Percentiles rank a stretch among this genome's conserved stretches.
phyloP scores from a whole-genome alignment of 2,888 invertebrate species.

The Uropetala carovei region DNA sequence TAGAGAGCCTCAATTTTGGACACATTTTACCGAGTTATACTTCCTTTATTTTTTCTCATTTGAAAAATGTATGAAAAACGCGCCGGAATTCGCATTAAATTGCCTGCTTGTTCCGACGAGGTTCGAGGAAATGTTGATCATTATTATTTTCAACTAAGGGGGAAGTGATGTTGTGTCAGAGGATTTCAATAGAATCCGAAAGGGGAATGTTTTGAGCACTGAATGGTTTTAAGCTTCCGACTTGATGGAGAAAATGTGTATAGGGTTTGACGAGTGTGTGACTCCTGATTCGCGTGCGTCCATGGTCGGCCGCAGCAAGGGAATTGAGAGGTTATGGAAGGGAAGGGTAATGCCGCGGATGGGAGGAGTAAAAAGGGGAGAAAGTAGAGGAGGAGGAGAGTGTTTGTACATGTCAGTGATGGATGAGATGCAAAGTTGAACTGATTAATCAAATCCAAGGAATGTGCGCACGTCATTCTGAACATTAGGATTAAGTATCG shows the following conservation, averaged over 20 bases:
- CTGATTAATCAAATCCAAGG: constrained; percentile 59
- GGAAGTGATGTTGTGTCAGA: constrained; percentile 7
- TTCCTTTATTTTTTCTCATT: too few species aligned
- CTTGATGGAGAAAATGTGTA: constrained; percentile 28
- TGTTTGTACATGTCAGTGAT: constrained; percentile 51
- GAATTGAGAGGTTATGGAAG: not conserved
- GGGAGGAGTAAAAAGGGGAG: not conserved
- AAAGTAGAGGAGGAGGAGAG: not conserved
- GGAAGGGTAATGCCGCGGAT: not conserved
- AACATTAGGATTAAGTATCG: constrained; percentile 55
- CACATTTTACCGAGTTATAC: too few species aligned
- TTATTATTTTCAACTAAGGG: constrained; percentile 14
- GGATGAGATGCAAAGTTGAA: constrained; percentile 56
- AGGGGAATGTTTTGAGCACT: constrained; percentile 2
- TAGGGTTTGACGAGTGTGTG: constrained; percentile 15
- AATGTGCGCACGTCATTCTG: constrained; percentile 51
- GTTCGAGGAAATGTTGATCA: not conserved
- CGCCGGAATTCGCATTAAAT: too few species aligned
- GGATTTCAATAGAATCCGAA: not conserved
- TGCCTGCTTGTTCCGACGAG: too few species aligned
- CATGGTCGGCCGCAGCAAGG: not conserved
- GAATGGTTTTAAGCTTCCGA: constrained; percentile 14
- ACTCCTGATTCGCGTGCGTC: not conserved
- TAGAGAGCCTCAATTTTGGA: too few species aligned
- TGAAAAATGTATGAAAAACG: too few species aligned